Evolutionary conservation across 2,888 invertebrate species (phyloP), one percentile per base, ranked within the genome.

Genomic region (Syrista parreyssii): DNA sequence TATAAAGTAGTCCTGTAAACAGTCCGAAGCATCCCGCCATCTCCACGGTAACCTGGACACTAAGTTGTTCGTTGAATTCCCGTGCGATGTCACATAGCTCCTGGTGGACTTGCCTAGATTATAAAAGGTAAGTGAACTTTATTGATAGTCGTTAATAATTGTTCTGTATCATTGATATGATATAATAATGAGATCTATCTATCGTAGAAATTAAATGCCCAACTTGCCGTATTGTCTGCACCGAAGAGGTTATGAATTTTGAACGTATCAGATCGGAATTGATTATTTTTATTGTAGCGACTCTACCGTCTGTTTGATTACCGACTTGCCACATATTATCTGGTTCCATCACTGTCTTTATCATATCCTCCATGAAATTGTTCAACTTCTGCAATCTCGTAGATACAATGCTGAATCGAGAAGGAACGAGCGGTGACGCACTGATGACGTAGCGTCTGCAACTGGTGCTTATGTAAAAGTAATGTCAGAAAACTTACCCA

Each of bases 31-130:
- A 74, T 32, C 76, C 78, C 12, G 76, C 78, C 75, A 79, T 76
- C 68, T 75, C 69, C 71, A 82, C 55, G 23, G 78, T 33, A 23
- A 83, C 69, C 32, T 75, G 79, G 9, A 74, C 55, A 30, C 80
- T 73, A 15, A 33, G 77, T 23, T 72, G 23, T 32, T 34, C 3
- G 33, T 78, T 75, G 2, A 81, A n/a, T 34, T 74, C 69, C 9
- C 40, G 68, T 12, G 79, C 74, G 12, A 76, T 76, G 4, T 30
- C 3, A 34, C 77, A 78, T 32, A 82, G 69, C 3, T 81, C 76
- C 34, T 81, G 75, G 71, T 83, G 83, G 0, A 75, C 36, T 32
- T 81, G 81, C 36, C 83, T 82, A 23, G 1, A 23, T 55, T 2
- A 55, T 4, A n/a, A 34, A 34, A 34, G 34, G 9, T 34, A 2